Evolutionary conservation across 2,113 vertebrate species (phyloP).

Genomic region (Notarius quadriscutis): DNA sequence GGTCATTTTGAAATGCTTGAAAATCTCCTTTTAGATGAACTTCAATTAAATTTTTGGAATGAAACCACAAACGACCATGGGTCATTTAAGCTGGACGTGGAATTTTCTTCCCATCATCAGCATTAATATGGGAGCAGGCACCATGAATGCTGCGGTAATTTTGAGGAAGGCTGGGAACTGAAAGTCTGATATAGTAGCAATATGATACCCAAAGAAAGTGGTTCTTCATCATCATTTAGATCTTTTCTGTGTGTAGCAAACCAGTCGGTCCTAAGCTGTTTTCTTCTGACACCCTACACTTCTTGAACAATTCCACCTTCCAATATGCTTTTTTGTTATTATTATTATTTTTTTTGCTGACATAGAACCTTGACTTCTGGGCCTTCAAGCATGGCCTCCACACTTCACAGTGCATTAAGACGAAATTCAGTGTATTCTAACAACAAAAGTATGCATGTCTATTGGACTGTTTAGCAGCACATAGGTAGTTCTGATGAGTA

Average conservation of each 20-base stretch:
- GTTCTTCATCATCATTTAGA: constrained; percentile 11
- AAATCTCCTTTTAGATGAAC: background rate
- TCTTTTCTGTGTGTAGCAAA: constrained; percentile 37
- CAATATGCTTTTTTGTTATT: constrained; percentile 7
- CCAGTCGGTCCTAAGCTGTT: constrained; percentile 23
- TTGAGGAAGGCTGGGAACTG: background rate
- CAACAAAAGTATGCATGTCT: constrained; percentile 60
- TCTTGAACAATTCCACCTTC: constrained; percentile 14
- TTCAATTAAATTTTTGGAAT: background rate
- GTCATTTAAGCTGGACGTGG: constrained; percentile 3
- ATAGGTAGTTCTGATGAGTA: constrained; percentile 58
- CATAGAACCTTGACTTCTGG: constrained; percentile 51
- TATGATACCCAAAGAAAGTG: constrained; percentile 20
- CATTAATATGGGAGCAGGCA: constrained; percentile 17
- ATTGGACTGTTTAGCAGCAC: constrained; percentile 71
- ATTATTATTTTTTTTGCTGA: constrained; percentile 21
- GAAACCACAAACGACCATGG: background rate
- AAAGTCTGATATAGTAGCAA: constrained; percentile 23
- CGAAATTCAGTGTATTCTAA: constrained; percentile 79
- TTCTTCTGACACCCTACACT: constrained; percentile 4
- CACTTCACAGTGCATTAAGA: constrained; percentile 83
- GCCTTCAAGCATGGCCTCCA: constrained; percentile 65
- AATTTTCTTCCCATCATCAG: constrained; percentile 1
- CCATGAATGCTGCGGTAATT: background rate
- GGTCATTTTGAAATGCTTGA: constrained; percentile 20